Evolutionary conservation across 2,888 invertebrate genomes (phyloP).

Genomic region (Drosophila rellima): DNA sequence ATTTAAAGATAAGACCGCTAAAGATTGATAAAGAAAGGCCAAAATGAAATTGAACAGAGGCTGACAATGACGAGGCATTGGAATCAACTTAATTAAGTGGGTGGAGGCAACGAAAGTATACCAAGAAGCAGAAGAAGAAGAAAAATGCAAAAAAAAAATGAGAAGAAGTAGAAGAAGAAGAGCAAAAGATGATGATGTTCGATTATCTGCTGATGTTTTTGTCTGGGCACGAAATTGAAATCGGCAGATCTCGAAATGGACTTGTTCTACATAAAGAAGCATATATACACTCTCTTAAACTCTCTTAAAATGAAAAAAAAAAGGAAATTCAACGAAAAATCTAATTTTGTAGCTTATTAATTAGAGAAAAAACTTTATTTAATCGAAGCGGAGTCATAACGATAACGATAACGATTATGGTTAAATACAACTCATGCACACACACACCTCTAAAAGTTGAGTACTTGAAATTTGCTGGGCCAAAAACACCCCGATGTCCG

Average conservation of each 20-base stretch:
- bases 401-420: conserved; percentile 70
- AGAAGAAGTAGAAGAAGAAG: neutral
- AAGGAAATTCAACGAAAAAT: no score
- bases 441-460: conserved; percentile 13
- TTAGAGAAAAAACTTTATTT: neutral
- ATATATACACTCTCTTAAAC: no score
- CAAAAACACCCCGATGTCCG: conserved; percentile 58
- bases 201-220: conserved; percentile 42
- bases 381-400: conserved; percentile 17
- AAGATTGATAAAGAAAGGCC: conserved; percentile 80
- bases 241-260: conserved; percentile 33
- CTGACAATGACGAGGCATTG: conserved; percentile 28
- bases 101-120: conserved; percentile 42
- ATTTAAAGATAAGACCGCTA: conserved; percentile 80
- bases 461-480: conserved; percentile 54
- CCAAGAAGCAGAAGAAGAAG: conserved; percentile 1
- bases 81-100: conserved; percentile 70
- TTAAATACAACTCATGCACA: conserved; percentile 3
- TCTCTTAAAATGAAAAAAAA: no score
- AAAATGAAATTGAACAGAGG: conserved; percentile 53
- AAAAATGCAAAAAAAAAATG: neutral
- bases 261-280: conserved; percentile 2
- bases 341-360: no score
- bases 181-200: conserved; percentile 6
- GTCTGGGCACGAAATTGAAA: conserved; percentile 39